Conservation (phyloP, 2,113 vertebrate species). For the Bettongia penicillata region DNA sequence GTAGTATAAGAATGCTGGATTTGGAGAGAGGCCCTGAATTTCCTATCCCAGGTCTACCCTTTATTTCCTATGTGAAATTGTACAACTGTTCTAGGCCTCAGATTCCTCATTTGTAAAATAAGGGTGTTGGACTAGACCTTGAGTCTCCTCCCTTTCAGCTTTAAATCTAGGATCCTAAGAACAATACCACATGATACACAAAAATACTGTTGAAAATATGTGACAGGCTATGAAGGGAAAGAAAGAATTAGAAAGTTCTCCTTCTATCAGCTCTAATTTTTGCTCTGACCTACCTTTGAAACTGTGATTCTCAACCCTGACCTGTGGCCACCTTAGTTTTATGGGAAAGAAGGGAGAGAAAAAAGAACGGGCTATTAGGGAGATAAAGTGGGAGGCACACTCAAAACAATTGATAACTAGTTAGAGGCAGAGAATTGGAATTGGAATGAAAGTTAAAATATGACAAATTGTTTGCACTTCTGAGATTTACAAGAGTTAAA, state of each 20-base stretch:
- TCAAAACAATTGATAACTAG: background rate
- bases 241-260: background rate
- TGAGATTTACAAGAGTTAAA: background rate
- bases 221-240: background rate
- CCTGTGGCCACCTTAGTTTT: background rate
- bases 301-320: background rate
- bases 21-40: background rate
- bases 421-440: background rate
- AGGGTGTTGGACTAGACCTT: background rate
- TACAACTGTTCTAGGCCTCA: background rate
- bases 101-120: background rate
- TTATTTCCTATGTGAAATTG: background rate
- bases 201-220: background rate
- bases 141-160: background rate
- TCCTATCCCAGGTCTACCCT: background rate
- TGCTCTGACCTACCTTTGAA: background rate
- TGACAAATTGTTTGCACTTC: background rate
- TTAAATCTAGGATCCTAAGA: background rate
- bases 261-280: background rate
- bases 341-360: conserved; percentile 6
- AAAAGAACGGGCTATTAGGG: background rate
- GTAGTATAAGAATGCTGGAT: background rate
- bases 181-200: background rate
- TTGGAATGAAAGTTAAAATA: background rate
- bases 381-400: background rate